phyloP scores from a whole-genome alignment of 2,797 vertebrate species.

The Clarias pachynema region DNA sequence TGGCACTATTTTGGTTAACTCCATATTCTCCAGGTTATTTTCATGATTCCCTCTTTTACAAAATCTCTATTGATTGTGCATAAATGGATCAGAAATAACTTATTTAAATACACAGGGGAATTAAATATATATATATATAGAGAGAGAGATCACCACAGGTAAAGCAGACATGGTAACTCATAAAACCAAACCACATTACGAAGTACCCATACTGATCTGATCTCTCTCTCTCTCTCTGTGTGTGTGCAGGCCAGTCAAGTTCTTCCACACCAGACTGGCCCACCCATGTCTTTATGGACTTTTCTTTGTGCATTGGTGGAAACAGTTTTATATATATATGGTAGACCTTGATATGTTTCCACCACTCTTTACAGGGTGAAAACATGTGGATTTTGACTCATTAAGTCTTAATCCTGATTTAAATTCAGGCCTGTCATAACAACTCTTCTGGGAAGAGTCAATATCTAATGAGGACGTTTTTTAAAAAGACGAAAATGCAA shows the following conservation, averaged over 20 bases:
- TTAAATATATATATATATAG: too few relatives aligned
- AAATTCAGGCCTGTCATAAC: not conserved
- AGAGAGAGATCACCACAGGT: not conserved
- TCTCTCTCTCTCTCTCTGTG: too few relatives aligned
- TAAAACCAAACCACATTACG: not conserved
- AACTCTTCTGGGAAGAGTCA: not conserved
- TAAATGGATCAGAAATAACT: not conserved
- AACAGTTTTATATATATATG: too few relatives aligned
- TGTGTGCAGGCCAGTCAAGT: too few relatives aligned
- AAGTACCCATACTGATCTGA: too few relatives aligned
- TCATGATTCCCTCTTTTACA: not conserved
- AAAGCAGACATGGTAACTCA: not conserved
- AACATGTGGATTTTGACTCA: not conserved
- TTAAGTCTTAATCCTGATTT: not conserved
- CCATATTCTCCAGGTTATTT: not conserved
- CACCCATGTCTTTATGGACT: too few relatives aligned
- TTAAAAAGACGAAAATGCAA: not conserved
- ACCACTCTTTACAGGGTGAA: not conserved
- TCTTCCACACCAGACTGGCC: too few relatives aligned
- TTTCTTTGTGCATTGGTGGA: too few relatives aligned
- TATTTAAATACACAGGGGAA: not conserved
- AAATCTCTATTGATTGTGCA: not conserved
- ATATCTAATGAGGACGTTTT: not conserved
- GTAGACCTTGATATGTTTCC: not conserved
- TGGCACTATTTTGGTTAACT: constrained; percentile 7